These are phyloP conservation scores for Pseudachorutes palmiensis DNA, from an alignment of 1,140 invertebrate genomes.

Conservation along the genomic window DNA sequence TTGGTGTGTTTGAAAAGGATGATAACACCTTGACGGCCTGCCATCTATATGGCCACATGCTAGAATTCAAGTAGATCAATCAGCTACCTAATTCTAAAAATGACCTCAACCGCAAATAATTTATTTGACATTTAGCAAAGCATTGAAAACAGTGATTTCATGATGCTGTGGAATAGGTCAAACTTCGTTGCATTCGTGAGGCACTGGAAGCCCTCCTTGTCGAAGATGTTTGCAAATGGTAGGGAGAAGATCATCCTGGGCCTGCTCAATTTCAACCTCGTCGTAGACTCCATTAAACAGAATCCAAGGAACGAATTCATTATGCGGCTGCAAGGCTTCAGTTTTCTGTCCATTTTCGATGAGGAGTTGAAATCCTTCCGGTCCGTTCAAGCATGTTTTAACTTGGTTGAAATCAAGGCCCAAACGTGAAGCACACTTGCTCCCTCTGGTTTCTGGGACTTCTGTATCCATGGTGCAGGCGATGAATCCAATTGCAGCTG, in stretches of 20 bases:
- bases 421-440: conserved; percentile 18
- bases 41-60: no score
- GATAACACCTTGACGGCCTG: no score
- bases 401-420: conserved; percentile 18
- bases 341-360: conserved; percentile 18
- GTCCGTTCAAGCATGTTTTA: conserved; percentile 5
- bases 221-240: conserved; percentile 21
- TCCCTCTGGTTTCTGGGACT: conserved; percentile 4
- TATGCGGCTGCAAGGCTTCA: conserved; percentile 15
- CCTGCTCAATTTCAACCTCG: conserved; percentile 19
- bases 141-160: no score
- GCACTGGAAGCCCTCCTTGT: conserved; percentile 7
- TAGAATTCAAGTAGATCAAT: no score
- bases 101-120: no score
- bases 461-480: conserved; percentile 15
- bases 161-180: no score
- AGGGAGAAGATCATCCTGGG: conserved; percentile 22
- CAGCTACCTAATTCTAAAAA: no score
- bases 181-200: conserved; percentile 23
- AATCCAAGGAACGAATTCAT: conserved; percentile 28
- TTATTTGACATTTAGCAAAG: no score
- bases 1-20: no score
- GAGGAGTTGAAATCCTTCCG: conserved; percentile 23
- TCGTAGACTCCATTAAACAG: conserved; percentile 22
- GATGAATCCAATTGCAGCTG: conserved; percentile 15